Evolutionary conservation across 2,888 invertebrate species (phyloP).

Genomic region (Machimus atricapillus): DNA sequence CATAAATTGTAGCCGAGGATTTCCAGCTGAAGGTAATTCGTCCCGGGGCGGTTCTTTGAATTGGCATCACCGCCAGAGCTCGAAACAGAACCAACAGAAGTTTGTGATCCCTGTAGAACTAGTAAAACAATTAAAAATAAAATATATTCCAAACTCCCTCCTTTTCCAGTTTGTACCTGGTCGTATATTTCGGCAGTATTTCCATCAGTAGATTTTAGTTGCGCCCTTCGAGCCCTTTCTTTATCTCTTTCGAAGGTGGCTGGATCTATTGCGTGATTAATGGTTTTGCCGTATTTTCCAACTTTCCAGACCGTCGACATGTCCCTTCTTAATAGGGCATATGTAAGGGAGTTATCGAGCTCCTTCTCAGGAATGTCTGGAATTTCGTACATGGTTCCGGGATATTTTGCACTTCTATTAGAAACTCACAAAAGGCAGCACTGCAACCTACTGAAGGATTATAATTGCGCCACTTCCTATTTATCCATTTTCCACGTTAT

Average conservation of each 20-base stretch:
- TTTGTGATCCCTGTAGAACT: slow-evolving; percentile 73
- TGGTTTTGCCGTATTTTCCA: not conserved
- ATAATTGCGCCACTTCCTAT: not conserved
- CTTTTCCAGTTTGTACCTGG: slow-evolving; percentile 41
- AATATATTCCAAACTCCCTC: not conserved
- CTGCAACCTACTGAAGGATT: not conserved
- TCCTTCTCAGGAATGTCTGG: slow-evolving; percentile 1
- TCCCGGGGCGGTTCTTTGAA: slow-evolving; percentile 66
- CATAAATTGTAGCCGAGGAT: slow-evolving; percentile 70
- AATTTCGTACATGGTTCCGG: not conserved
- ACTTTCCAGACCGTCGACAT: not conserved
- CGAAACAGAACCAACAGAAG: slow-evolving; percentile 69
- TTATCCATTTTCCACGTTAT: not conserved
- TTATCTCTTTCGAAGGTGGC: not conserved
- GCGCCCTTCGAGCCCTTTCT: slow-evolving; percentile 24
- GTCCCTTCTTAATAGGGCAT: slow-evolving; percentile 3
- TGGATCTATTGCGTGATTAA: not conserved
- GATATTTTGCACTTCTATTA: not conserved
- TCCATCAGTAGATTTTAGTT: slow-evolving; percentile 48
- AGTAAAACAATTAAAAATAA: not conserved
- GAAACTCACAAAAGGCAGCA: not conserved
- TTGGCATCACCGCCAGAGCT: slow-evolving; percentile 73
- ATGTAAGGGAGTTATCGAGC: not conserved
- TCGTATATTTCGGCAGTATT: slow-evolving; percentile 48
- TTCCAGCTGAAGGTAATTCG: slow-evolving; percentile 70